phyloP scores from a whole-genome alignment of 2,888 invertebrate species.

The Epinotia brunnichana region DNA sequence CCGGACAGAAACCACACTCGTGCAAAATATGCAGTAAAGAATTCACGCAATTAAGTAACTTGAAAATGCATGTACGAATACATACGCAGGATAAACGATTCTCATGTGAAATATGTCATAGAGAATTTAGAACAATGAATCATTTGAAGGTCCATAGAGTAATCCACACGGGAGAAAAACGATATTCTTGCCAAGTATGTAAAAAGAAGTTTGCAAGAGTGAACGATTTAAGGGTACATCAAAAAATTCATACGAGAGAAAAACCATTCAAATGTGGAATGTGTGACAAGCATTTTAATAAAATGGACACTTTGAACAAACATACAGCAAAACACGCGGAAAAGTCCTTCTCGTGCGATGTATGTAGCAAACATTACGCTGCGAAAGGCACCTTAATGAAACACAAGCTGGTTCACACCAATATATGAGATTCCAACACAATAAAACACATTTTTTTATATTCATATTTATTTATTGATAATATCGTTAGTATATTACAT shows the following conservation, averaged over 20 bases:
- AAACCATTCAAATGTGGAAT: neutral
- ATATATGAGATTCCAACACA: too few relatives aligned
- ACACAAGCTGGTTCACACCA: too few relatives aligned
- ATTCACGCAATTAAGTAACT: constrained; percentile 5
- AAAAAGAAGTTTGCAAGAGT: neutral
- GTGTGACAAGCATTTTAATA: neutral
- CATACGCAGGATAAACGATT: neutral
- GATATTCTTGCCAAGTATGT: constrained; percentile 5
- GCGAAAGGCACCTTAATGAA: neutral
- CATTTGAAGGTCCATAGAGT: constrained; percentile 1
- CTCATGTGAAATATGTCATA: constrained; percentile 6
- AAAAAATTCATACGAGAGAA: neutral
- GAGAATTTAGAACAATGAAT: neutral
- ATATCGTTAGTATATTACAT: too few relatives aligned
- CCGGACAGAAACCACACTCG: neutral
- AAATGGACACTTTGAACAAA: constrained; percentile 2
- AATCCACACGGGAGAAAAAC: neutral
- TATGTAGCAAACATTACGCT: neutral
- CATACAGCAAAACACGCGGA: neutral
- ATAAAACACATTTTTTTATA: too few relatives aligned
- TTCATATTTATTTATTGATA: too few relatives aligned
- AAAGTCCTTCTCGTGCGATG: neutral
- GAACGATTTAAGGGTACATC: constrained; percentile 3
- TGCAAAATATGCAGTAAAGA: neutral
- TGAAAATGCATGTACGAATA: constrained; percentile 5